Evolutionary conservation across 1,140 invertebrate genomes (phyloP).

Genomic region (Diploscapter pachys): DNA sequence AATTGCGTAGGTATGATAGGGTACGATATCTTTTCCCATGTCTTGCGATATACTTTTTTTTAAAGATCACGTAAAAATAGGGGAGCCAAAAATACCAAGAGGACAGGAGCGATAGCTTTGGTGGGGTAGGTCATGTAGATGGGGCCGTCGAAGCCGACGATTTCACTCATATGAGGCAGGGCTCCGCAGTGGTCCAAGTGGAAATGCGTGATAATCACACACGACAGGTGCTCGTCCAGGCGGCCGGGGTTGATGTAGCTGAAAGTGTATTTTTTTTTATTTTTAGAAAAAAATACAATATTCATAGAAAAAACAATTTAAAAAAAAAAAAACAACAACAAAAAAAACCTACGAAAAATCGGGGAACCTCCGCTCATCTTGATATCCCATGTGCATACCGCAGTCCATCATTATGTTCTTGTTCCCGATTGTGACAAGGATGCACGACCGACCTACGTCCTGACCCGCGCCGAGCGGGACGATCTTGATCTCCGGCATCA

Average conservation of each 20-base stretch:
- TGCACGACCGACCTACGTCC: slow-evolving; percentile 97
- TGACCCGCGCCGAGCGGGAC: slow-evolving; percentile 56
- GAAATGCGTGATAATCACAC: slow-evolving; percentile 99
- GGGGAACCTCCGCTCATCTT: slow-evolving; percentile 94
- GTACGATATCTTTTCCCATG: too few relatives aligned
- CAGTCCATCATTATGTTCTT: slow-evolving; percentile 99
- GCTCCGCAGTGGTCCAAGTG: slow-evolving; percentile 99
- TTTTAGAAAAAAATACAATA: slow-evolving; percentile 18
- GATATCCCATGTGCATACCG: slow-evolving; percentile 99
- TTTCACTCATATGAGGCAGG: slow-evolving; percentile 67
- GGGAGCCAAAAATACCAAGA: slow-evolving; percentile 68
- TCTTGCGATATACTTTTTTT: background rate
- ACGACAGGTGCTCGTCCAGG: slow-evolving; percentile 87
- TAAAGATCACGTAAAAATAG: slow-evolving; percentile 4
- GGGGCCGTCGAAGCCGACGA: slow-evolving; percentile 77
- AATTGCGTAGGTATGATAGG: too few relatives aligned
- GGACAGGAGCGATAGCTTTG: slow-evolving; percentile 96
- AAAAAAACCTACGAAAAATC: slow-evolving; percentile 76
- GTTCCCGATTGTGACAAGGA: slow-evolving; percentile 88
- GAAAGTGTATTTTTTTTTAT: slow-evolving; percentile 25
- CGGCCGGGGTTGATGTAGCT: slow-evolving; percentile 73
- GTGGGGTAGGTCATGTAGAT: slow-evolving; percentile 99
- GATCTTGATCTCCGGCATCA: slow-evolving; percentile 33
- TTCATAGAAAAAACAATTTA: too few relatives aligned
- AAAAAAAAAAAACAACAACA: slow-evolving; percentile 11